Percentiles rank a stretch among this genome's conserved stretches.
Conservation (phyloP, 2,797 vertebrate genomes). For the Lagodon rhomboides region DNA sequence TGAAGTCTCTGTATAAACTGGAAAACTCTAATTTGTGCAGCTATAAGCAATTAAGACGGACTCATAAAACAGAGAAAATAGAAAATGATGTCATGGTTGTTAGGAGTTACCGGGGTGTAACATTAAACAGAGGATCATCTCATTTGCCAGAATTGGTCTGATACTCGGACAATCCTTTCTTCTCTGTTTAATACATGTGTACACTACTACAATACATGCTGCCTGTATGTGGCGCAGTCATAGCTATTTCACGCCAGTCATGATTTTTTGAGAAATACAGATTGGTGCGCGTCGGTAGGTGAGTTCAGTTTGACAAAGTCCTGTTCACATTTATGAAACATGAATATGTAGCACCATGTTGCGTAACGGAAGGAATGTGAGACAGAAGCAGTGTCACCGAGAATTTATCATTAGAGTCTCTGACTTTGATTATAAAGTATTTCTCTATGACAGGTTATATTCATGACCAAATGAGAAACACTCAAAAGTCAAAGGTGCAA, state of each 20-base stretch:
- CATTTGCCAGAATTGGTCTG: neutral
- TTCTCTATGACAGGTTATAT: neutral
- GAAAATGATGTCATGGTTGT: constrained; percentile 37
- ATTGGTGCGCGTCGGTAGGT: neutral
- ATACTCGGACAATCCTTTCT: constrained; percentile 1
- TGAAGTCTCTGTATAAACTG: constrained; percentile 27
- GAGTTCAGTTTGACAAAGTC: neutral
- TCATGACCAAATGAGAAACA: neutral
- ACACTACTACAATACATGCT: neutral
- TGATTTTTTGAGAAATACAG: neutral
- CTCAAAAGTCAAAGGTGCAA: neutral
- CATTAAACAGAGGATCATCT: constrained; percentile 11
- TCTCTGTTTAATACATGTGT: neutral
- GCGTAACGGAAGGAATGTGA: neutral
- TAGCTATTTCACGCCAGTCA: neutral
- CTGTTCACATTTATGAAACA: neutral
- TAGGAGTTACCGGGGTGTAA: constrained; percentile 12
- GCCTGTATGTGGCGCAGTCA: neutral
- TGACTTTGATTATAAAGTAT: too few relatives aligned
- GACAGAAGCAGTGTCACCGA: neutral
- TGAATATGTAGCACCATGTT: neutral
- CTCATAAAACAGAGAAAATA: constrained; percentile 47
- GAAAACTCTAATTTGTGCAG: constrained; percentile 34
- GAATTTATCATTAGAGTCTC: neutral
- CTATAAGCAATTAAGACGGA: constrained; percentile 22